phyloP scores from a whole-genome alignment of 2,888 invertebrate species.

The Cephus pygmeus region DNA sequence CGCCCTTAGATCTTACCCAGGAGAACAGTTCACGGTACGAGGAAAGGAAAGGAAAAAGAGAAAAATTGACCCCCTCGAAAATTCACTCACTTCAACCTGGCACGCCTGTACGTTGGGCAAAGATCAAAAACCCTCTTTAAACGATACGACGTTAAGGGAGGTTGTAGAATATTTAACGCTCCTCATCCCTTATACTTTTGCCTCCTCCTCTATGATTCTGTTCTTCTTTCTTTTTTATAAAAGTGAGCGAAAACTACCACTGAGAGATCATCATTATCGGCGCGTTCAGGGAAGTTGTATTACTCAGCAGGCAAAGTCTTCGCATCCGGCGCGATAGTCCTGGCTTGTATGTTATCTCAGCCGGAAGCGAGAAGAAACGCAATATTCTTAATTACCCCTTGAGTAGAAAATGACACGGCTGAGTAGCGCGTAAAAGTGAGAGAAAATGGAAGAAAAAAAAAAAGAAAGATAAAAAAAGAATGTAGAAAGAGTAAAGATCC shows the following conservation, averaged over 20 bases:
- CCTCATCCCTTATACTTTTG: not conserved
- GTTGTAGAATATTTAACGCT: not conserved
- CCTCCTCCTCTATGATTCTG: not conserved
- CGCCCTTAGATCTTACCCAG: not conserved
- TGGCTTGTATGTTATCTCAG: not conserved
- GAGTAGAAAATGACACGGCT: constrained; percentile 24
- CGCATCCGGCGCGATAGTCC: not conserved
- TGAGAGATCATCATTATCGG: not conserved
- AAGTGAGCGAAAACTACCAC: not conserved
- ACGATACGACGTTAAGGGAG: not conserved
- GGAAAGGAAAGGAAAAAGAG: not conserved
- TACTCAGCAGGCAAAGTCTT: not conserved
- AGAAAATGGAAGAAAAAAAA: not conserved
- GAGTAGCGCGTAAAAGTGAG: constrained; percentile 2
- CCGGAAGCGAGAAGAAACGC: constrained; percentile 24
- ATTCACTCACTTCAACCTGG: not conserved
- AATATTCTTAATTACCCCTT: constrained; percentile 38
- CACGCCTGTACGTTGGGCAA: not conserved
- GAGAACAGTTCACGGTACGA: not conserved
- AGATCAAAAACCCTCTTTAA: not conserved
- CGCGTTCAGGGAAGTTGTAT: not conserved
- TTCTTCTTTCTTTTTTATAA: not conserved
- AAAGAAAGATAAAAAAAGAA: constrained; percentile 27
- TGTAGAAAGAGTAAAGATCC: constrained; percentile 15
- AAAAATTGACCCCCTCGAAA: not conserved